phyloP scores from a whole-genome alignment of 2,797 vertebrate genomes.

The Anniella stebbinsi region DNA sequence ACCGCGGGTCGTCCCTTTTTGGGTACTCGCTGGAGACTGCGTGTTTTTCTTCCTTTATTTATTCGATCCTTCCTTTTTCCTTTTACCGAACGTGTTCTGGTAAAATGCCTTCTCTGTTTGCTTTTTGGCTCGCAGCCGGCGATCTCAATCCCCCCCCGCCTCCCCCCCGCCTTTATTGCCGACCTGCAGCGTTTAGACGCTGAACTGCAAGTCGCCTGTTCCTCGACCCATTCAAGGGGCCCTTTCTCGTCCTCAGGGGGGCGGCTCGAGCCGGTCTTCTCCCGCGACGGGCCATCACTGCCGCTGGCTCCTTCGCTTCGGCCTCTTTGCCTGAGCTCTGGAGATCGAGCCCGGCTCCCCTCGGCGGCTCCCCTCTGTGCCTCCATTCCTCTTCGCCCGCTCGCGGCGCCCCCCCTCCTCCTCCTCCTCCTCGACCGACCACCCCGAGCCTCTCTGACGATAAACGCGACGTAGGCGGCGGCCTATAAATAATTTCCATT shows the following conservation, averaged over 20 bases:
- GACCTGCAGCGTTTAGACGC: background rate
- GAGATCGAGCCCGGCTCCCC: background rate
- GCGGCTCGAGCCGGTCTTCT: background rate
- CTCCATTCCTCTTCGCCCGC: background rate
- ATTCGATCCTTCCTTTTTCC: background rate
- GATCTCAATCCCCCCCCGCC: background rate
- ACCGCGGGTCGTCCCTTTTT: background rate
- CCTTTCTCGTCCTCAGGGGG: background rate
- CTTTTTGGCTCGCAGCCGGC: background rate
- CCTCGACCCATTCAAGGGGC: background rate
- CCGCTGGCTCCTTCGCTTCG: background rate
- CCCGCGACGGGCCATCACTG: too few species aligned
- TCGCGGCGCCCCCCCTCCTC: conserved; percentile 31
- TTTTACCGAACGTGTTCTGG: background rate
- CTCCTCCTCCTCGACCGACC: conserved; percentile 46
- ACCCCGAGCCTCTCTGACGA: conserved; percentile 79
- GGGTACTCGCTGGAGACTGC: background rate
- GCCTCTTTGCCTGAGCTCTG: background rate
- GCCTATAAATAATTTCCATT: conserved; percentile 87
- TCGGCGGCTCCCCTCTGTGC: background rate
- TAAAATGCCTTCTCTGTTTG: background rate
- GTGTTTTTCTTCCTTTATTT: background rate
- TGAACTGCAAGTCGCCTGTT: background rate
- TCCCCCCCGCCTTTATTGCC: conserved; percentile 12
- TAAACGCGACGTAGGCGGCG: conserved; percentile 82